These are phyloP conservation scores for Stenodera caucasica DNA, from an alignment of 2,888 invertebrate species.

Conservation along the genomic window DNA sequence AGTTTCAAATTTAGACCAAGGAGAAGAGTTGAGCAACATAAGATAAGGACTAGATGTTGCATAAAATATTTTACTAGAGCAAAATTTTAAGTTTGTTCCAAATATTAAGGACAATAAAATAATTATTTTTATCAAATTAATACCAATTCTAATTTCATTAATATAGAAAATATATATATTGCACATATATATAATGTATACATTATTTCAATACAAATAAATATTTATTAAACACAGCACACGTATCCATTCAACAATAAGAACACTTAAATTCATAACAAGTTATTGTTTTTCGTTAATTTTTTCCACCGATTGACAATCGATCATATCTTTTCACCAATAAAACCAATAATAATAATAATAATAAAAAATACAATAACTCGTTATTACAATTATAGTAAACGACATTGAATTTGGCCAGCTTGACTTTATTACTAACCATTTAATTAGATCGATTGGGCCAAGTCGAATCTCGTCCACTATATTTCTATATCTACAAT, in stretches of 20 bases:
- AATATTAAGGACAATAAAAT: not conserved
- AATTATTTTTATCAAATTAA: not conserved
- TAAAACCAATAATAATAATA: slow-evolving; percentile 8
- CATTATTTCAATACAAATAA: slow-evolving; percentile 17
- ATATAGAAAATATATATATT: slow-evolving; percentile 21
- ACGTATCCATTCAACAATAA: slow-evolving; percentile 22
- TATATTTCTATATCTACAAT: no score
- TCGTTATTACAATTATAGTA: slow-evolving; percentile 16
- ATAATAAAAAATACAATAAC: slow-evolving; percentile 15
- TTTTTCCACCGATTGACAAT: no score
- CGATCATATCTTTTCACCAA: slow-evolving; percentile 8
- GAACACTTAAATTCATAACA: slow-evolving; percentile 25
- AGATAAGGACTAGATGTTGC: slow-evolving; percentile 14
- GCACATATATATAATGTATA: slow-evolving; percentile 12
- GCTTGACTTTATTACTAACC: no score
- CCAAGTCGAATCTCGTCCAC: no score
- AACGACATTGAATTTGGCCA: slow-evolving; percentile 16
- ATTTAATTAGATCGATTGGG: no score
- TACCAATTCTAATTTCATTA: not conserved
- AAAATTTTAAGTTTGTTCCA: slow-evolving; percentile 6
- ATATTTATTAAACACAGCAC: slow-evolving; percentile 14
- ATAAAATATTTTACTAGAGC: slow-evolving; percentile 12
- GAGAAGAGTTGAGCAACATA: slow-evolving; percentile 15
- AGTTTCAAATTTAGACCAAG: slow-evolving; percentile 20
- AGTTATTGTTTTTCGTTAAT: slow-evolving; percentile 24